These are phyloP conservation scores for Amphipyra tragopoginis DNA, from an alignment of 2,888 invertebrate genomes.

Conservation along the genomic window DNA sequence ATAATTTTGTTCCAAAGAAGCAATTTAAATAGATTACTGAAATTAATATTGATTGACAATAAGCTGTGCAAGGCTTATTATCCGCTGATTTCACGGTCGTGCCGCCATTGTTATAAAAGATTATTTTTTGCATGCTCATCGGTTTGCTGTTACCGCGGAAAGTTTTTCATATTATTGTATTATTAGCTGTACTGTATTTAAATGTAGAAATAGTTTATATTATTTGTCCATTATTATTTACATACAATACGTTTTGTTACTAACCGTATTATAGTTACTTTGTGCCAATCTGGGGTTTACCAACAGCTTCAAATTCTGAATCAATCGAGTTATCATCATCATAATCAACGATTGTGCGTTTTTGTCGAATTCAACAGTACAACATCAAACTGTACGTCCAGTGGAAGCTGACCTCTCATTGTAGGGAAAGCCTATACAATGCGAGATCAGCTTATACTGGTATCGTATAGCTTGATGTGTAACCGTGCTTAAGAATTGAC, in stretches of 20 bases:
- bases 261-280: neutral
- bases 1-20: slow-evolving; percentile 41
- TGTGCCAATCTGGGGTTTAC: too few species aligned
- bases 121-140: slow-evolving; percentile 36
- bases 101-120: slow-evolving; percentile 39
- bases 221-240: slow-evolving; percentile 7
- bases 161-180: slow-evolving; percentile 21
- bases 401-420: too few species aligned
- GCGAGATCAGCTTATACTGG: too few species aligned
- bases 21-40: slow-evolving; percentile 41
- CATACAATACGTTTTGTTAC: neutral
- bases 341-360: too few species aligned
- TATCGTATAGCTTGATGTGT: too few species aligned
- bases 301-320: too few species aligned
- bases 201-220: slow-evolving; percentile 12
- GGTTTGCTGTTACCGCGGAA: slow-evolving; percentile 14
- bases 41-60: slow-evolving; percentile 49
- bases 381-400: too few species aligned
- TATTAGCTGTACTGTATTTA: slow-evolving; percentile 11
- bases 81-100: slow-evolving; percentile 43
- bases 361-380: too few species aligned
- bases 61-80: slow-evolving; percentile 38
- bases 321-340: too few species aligned
- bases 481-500: too few species aligned
- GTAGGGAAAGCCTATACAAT: too few species aligned